Base-by-base conservation (phyloP, 1,140 invertebrate genomes). In the Pogonomyrmex californicus region DNA sequence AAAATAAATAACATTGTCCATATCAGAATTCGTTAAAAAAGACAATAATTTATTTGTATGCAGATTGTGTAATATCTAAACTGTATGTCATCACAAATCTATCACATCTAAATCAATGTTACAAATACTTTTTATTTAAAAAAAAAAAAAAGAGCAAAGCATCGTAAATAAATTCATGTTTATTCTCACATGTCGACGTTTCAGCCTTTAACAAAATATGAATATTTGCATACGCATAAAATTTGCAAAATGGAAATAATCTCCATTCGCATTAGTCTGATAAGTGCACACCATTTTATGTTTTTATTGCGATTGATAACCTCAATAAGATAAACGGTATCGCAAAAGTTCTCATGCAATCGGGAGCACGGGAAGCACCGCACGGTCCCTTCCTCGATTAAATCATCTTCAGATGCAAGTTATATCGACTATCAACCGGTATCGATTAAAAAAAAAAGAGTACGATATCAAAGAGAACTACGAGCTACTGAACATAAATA, bases 321-420 rank as follows among this genome's bases (percentile, higher is more conserved):
- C 51, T 71, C 51, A 71, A 73, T 71, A 58, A 58, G 66, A 82
- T 82, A 82, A 82, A 47, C 41, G 38, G 38, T 47, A 51, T 65
- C 10, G 78, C 47, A 44, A 51, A 7, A 44, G 30, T 51, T 54
- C 30, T 38, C 60, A 23, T 36, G 38, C 14, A 17, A 60, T 75
- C 38, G 41, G 23, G 23, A 44, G 7, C 41, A 77, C 23, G 23
- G 23, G 23, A 23, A 23, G 23, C 23, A 23, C 23, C 0, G 60
- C 14, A n/a, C 62, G 23, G 54, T 41, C 23, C 49, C 38, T 33
- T 54, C 30, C 58, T 7, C 33, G 44, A 63, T 78, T 51, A 66
- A 54, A 65, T 51, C 4, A 4, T 62, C 12, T 62, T 9, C 17
- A 41, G 30, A 23, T 66, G 38, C 4, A 36, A 30, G 4, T 73